Evolutionary conservation across 2,888 invertebrate genomes (phyloP).

Genomic region (Fragum whitleyi): DNA sequence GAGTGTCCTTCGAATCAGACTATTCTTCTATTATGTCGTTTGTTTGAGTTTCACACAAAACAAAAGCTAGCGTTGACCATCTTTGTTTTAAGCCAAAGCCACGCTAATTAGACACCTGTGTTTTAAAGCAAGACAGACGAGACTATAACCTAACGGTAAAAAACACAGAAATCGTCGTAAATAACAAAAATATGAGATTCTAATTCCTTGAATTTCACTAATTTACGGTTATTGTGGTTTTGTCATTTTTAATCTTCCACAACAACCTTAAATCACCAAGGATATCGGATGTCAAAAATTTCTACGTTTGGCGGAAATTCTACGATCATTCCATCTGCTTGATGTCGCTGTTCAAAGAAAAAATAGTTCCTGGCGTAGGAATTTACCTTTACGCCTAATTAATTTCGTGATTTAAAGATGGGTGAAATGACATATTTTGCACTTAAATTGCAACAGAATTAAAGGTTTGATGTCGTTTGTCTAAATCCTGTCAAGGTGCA

Average conservation of each 20-base stretch:
- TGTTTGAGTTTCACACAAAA: not conserved
- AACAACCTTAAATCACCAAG: conserved; percentile 24
- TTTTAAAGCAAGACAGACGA: not conserved
- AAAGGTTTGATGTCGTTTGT: not conserved
- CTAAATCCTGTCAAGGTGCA: not conserved
- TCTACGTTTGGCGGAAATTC: conserved; percentile 16
- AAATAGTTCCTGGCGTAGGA: conserved; percentile 26
- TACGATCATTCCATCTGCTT: conserved; percentile 27
- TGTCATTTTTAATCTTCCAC: conserved; percentile 17
- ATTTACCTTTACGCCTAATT: conserved; percentile 26
- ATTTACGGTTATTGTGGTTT: conserved; percentile 23
- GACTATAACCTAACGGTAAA: conserved; percentile 3
- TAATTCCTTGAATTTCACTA: conserved; percentile 27
- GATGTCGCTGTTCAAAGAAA: conserved; percentile 25
- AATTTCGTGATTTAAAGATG: conserved; percentile 9
- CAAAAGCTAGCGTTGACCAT: conserved; percentile 1
- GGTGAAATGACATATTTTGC: conserved; percentile 6
- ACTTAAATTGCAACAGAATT: conserved; percentile 10
- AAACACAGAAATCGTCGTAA: not conserved
- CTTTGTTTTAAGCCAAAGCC: conserved; percentile 3
- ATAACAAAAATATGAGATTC: conserved; percentile 21
- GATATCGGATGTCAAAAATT: conserved; percentile 6
- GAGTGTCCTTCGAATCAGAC: too few relatives aligned
- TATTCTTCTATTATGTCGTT: too few relatives aligned
- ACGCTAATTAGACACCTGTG: conserved; percentile 28